These are phyloP conservation scores for Myathropa florea DNA, from an alignment of 2,888 invertebrate species.

Conservation along the genomic window DNA sequence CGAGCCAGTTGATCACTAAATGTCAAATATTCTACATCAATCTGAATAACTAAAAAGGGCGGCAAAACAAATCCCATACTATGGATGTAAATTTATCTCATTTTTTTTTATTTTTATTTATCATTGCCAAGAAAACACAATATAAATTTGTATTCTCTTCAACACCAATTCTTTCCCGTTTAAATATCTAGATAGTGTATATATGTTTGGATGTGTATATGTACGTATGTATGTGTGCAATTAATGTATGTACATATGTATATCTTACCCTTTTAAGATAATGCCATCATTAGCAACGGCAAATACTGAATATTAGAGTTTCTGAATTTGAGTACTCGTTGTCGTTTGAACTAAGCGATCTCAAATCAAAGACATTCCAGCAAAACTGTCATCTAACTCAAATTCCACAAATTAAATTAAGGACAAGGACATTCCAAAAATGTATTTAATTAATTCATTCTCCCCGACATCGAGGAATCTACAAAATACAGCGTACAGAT, in stretches of 20 bases:
- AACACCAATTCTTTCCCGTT: no score
- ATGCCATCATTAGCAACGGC: conserved; percentile 8
- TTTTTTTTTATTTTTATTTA: background rate
- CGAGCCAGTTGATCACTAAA: conserved; percentile 81
- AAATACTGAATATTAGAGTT: conserved; percentile 11
- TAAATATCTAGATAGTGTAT: background rate
- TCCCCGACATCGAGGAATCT: conserved; percentile 3
- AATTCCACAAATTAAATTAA: conserved; percentile 66
- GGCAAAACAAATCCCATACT: background rate
- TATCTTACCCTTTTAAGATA: conserved; percentile 5
- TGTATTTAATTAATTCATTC: conserved; percentile 69
- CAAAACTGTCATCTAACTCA: conserved; percentile 66
- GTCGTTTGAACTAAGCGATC: conserved; percentile 56
- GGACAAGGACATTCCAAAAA: conserved; percentile 68
- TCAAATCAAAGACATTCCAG: conserved; percentile 66
- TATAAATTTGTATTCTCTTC: no score
- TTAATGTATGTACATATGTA: conserved; percentile 9
- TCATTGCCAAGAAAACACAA: background rate
- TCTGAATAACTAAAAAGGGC: background rate
- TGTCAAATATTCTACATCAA: conserved; percentile 10
- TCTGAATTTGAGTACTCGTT: conserved; percentile 30
- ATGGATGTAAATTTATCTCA: background rate
- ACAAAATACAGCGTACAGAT: conserved; percentile 2
- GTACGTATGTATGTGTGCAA: background rate
- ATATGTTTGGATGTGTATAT: background rate